phyloP scores from a whole-genome alignment of 2,797 vertebrate species.

The Sebastes cheni region DNA sequence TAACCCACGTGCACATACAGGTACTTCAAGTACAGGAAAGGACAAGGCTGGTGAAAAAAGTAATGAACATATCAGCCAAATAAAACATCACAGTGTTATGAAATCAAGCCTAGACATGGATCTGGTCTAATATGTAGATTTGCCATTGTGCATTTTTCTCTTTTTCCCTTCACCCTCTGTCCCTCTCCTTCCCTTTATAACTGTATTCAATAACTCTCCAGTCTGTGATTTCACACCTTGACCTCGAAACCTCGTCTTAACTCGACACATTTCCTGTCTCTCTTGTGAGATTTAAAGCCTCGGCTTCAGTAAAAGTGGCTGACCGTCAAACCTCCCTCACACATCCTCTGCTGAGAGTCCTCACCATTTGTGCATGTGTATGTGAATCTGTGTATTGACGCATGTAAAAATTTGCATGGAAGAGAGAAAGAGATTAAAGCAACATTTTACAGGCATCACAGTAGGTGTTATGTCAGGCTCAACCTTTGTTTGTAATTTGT shows the following conservation, averaged over 20 bases:
- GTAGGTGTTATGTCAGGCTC: too few species aligned
- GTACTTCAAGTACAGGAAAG: neutral
- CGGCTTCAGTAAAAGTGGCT: neutral
- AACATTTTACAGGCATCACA: too few species aligned
- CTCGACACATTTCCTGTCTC: neutral
- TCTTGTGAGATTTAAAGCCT: constrained; percentile 5
- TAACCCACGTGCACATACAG: neutral
- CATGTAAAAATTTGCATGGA: neutral
- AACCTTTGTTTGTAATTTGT: too few species aligned
- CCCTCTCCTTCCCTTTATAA: neutral
- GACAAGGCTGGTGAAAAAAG: neutral
- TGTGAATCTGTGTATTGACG: neutral
- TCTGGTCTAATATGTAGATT: neutral
- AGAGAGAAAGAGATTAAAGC: too few species aligned
- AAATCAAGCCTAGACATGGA: neutral
- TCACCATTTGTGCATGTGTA: neutral
- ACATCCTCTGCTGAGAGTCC: neutral
- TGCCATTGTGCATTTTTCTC: neutral
- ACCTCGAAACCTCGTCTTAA: neutral
- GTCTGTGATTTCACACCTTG: constrained; percentile 12
- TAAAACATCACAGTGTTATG: neutral
- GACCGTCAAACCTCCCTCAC: neutral
- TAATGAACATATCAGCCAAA: neutral
- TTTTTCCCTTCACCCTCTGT: neutral
- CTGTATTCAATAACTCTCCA: neutral